phyloP scores from a whole-genome alignment of 2,888 invertebrate genomes.

The Himalopsyche kuldschensis region DNA sequence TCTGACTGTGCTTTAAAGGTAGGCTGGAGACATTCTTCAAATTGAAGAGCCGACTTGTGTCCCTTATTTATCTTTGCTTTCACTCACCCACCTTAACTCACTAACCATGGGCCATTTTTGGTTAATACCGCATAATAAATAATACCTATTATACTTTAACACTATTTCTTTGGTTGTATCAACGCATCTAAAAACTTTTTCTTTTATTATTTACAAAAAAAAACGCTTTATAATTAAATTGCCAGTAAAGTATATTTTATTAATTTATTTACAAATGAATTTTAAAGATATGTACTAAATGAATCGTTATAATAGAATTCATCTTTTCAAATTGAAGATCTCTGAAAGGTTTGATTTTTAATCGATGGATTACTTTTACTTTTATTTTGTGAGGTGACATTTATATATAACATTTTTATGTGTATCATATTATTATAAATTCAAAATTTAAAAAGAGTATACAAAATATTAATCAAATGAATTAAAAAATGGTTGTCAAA shows the following conservation, averaged over 20 bases:
- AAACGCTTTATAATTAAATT: neutral
- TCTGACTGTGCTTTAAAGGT: neutral
- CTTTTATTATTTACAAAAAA: neutral
- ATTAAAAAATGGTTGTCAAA: too few species aligned
- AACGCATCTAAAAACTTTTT: neutral
- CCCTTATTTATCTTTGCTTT: constrained; percentile 11
- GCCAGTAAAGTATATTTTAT: neutral
- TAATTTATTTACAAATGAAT: neutral
- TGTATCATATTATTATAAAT: too few species aligned
- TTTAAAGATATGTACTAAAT: neutral
- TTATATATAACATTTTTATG: too few species aligned
- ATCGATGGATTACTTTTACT: too few species aligned
- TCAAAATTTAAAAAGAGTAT: too few species aligned
- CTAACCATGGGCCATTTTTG: constrained; percentile 18
- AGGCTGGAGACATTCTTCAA: neutral
- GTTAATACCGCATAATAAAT: neutral
- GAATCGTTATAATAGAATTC: neutral
- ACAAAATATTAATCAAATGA: too few species aligned
- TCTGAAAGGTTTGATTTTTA: too few species aligned
- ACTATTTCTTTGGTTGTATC: neutral
- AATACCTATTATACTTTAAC: neutral
- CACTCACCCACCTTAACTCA: constrained; percentile 12
- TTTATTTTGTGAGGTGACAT: too few species aligned
- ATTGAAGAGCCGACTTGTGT: neutral
- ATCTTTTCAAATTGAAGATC: too few species aligned